Base-by-base conservation (phyloP, 2,113 vertebrate genomes). In the Hymenochirus boettgeri region DNA sequence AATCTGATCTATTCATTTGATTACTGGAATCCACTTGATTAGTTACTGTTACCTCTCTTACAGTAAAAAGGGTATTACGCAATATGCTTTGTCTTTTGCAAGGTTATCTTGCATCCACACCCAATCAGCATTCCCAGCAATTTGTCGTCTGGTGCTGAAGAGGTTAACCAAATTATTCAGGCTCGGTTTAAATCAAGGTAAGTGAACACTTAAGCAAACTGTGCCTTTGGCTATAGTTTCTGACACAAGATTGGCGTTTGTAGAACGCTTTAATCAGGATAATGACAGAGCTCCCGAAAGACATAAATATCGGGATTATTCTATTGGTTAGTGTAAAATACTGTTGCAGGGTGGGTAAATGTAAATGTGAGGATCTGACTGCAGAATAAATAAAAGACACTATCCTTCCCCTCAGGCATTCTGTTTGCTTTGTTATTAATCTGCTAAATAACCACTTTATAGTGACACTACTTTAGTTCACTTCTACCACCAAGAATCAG, bases 321-420 rank as follows among this genome's bases (percentile, higher is more conserved):
- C 46, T 48, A 48, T 48, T 48, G 46, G 22, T 48, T 48, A 19
- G 46, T 23, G 46, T 22, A 23, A 48, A 48, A 22, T 21, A 48
- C 19, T 48, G 19, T 22, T 22, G 8, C 18, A 48, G 39, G 39
- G 39, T 42, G 39, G 39, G 39, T n/a, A 42, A 18, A 18, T 42
- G 39, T 5, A 21, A 12, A 22, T 10, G 4, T 23, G 9, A 48
- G 1, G 2, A 15, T 46, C 4, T 46, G 15, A 19, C 42, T 19
- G 18, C 6, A 18, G 42, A 8, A 23, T 22, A 48, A 48, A 12
- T 19, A 48, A 48, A 48, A 13, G 46, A 12, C 21, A 23, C 46
- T 8, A 48, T 23, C 46, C 42, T 1, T 46, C 6, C 4, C 46
- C 46, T 22, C 9, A 48, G 21, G 46, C 46, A 22, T 22, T 48